Base-by-base conservation (phyloP, 2,888 invertebrate genomes). In the Euphydryas editha region DNA sequence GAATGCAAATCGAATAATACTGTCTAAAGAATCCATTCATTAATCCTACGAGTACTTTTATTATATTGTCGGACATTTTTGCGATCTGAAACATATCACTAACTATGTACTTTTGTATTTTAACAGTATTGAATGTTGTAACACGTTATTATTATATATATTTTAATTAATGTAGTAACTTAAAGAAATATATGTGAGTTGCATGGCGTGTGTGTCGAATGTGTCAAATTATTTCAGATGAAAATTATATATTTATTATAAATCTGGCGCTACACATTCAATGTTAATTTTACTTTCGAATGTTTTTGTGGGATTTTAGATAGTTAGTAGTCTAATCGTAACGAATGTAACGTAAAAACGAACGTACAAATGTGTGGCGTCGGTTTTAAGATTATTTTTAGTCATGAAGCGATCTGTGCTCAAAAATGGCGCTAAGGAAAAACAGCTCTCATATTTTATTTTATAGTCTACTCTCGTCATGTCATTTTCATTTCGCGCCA, bases 1-100 rank as follows among this genome's bases (percentile, higher is more conserved):
- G 30, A 30, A 30, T 30, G 30, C 5, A 30, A 30, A 30, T 30
- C 30, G 30, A n/a, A 17, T 8, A 44, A 44, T 17, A 7, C 8
- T 44, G 2, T 10, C 5, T 42, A 42, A 42, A 15, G 4, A 42
- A 42, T 42, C 5, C 15, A 6, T 15, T 24, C 51, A n/a, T 1
- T 11, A 51, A 51, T 51, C 20, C 3, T 7, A 51, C 24, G 6
- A 2, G 15, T n/a, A n/a, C n/a, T 51, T 51, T 51, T 47, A 20
- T 10, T 20, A 24, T 24, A n/a, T 24, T n/a, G 24, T 84, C 79
- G 79, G 88, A 89, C 83, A 88, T 88, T 11, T 85, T n/a, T 78
- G 75, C 73, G 75, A 67, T 59, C 67, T 65, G 61, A 54, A 67
- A 49, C 64, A 65, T 65, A 65, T 69, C 65, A 65, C 62, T 68